Conservation (phyloP, 2,888 invertebrate species). For the Stegana nigrithorax region DNA sequence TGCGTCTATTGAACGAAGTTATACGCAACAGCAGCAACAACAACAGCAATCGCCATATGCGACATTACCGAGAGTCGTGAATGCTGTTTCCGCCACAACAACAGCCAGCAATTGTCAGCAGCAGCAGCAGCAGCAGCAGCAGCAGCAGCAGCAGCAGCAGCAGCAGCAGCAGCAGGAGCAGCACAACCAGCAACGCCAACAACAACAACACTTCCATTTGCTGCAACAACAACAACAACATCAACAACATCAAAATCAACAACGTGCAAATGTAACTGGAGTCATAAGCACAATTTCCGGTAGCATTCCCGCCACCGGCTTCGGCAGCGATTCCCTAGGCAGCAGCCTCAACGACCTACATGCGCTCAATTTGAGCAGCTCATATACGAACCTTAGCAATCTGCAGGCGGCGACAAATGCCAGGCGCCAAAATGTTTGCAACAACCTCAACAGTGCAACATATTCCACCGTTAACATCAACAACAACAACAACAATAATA, state of each 20-base stretch:
- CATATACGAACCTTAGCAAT: conserved; percentile 50
- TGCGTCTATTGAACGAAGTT: conserved; percentile 57
- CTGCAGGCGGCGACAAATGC: conserved; percentile 34
- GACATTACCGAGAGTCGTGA: conserved; percentile 50
- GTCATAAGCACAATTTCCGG: conserved; percentile 65
- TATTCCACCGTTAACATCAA: conserved; percentile 16
- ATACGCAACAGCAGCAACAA: conserved; percentile 33
- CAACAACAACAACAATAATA: conserved; percentile 15
- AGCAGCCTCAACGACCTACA: conserved; percentile 54
- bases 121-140: conserved; percentile 27
- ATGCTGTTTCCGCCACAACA: too few relatives aligned
- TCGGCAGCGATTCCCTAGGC: conserved; percentile 16
- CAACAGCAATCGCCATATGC: conserved; percentile 52
- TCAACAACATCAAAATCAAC: conserved; percentile 7
- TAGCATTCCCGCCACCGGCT: conserved; percentile 56
- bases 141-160: conserved; percentile 21
- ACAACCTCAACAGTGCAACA: conserved; percentile 30
- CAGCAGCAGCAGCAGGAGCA: conserved; percentile 17
- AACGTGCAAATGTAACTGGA: conserved; percentile 32
- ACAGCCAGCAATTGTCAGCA: conserved; percentile 23
- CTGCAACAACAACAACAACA: background rate
- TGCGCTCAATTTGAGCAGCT: conserved; percentile 39
- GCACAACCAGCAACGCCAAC: conserved; percentile 17
- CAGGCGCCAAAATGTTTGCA: too few relatives aligned
- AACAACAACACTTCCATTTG: conserved; percentile 3